phyloP scores from a whole-genome alignment of 2,888 invertebrate species.

The Hydropsyche betteni region DNA sequence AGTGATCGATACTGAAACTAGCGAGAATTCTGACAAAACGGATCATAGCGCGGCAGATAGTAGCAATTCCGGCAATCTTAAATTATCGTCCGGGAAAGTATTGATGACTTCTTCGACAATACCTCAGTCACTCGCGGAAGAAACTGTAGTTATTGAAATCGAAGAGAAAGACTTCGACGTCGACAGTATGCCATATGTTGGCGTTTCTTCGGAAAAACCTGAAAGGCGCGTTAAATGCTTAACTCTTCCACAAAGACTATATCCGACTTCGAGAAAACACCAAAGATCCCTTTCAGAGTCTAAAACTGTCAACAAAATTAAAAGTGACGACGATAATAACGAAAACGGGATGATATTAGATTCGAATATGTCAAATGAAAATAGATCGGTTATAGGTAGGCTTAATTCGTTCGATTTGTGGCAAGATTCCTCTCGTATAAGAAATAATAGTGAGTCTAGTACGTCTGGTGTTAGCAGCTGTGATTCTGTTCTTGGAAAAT shows the following conservation, averaged over 20 bases:
- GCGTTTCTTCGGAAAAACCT: conserved; percentile 44
- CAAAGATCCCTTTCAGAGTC: conserved; percentile 75
- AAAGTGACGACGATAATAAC: conserved; percentile 56
- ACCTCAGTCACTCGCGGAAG: conserved; percentile 53
- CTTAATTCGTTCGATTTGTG: conserved; percentile 62
- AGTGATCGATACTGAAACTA: conserved; percentile 59
- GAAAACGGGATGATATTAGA: conserved; percentile 55
- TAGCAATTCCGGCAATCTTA: conserved; percentile 58
- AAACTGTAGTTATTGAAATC: conserved; percentile 57
- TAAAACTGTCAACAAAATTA: conserved; percentile 71
- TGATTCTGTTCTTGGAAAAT: conserved; percentile 75
- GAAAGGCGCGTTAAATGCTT: conserved; percentile 62
- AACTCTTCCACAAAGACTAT: conserved; percentile 69
- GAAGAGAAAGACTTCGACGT: conserved; percentile 57
- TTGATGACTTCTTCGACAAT: conserved; percentile 51
- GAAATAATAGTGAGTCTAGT: conserved; percentile 74
- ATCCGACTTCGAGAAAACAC: conserved; percentile 63
- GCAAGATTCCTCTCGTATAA: conserved; percentile 60
- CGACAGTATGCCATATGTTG: conserved; percentile 36
- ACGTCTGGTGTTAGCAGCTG: conserved; percentile 85
- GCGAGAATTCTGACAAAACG: conserved; percentile 64
- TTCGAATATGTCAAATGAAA: conserved; percentile 51
- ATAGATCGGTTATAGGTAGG: conserved; percentile 57
- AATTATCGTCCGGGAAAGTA: conserved; percentile 43
- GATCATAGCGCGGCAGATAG: conserved; percentile 63